A percentile compares a stretch with the other conserved stretches of the same genome.
Evolutionary conservation across 2,888 invertebrate genomes (phyloP).

Genomic region (Lasioglossum oenotherae): DNA sequence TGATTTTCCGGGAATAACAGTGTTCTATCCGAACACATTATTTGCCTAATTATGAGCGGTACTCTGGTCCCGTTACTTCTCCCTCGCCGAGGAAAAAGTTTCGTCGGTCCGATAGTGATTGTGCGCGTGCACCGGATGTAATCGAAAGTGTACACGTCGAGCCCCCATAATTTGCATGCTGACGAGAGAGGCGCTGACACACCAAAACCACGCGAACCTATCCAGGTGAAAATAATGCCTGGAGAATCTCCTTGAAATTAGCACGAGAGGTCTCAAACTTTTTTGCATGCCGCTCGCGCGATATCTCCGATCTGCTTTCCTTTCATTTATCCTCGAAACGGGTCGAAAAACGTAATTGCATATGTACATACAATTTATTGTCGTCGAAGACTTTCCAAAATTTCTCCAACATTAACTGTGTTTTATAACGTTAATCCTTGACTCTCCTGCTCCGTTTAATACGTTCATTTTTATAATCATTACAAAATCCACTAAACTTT

Average conservation of each 20-base stretch:
- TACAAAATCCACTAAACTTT: too few species aligned
- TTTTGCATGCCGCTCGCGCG: background rate
- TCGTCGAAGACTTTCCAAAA: constrained; percentile 37
- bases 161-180: background rate
- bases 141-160: constrained; percentile 32
- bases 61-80: background rate
- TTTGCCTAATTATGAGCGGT: background rate
- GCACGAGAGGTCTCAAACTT: background rate
- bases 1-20: background rate
- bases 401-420: constrained; percentile 4
- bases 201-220: background rate
- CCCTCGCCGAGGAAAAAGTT: constrained; percentile 16
- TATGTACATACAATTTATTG: background rate
- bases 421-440: background rate
- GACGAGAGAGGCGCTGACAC: background rate
- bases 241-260: background rate
- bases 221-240: constrained; percentile 12
- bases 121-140: background rate
- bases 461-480: too few species aligned
- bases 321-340: background rate
- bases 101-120: background rate
- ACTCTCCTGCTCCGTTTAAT: too few species aligned
- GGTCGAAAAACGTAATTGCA: background rate
- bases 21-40: background rate
- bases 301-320: background rate